Evolutionary conservation across 2,113 vertebrate species (phyloP).

Genomic region (Dryoscopus gambensis): DNA sequence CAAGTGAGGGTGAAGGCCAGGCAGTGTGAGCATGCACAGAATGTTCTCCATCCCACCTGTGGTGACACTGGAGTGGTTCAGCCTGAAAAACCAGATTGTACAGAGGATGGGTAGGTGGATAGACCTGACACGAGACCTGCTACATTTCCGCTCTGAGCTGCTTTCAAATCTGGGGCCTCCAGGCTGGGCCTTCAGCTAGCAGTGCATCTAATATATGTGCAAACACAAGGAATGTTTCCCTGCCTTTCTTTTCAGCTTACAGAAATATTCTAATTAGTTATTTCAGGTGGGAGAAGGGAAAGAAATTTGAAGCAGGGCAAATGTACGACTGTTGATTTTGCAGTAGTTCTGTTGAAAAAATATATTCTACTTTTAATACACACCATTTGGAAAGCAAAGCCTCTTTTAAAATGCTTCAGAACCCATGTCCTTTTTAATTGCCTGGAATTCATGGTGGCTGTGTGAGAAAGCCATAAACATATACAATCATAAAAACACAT

Average conservation of each 20-base stretch:
- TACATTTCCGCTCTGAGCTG: not conserved
- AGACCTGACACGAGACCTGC: not conserved
- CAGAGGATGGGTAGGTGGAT: not conserved
- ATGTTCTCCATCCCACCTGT: rapidly evolving
- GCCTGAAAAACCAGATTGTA: not conserved
- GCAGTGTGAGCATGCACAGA: not conserved
- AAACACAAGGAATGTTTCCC: not conserved
- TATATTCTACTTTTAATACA: slow-evolving; percentile 36
- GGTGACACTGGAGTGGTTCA: not conserved
- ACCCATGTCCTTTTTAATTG: slow-evolving; percentile 74
- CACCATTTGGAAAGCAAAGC: slow-evolving; percentile 56
- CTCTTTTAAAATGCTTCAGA: slow-evolving; percentile 64
- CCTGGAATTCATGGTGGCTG: slow-evolving; percentile 73
- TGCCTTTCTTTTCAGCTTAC: not conserved
- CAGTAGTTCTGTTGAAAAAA: slow-evolving; percentile 25
- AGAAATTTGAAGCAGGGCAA: slow-evolving; percentile 2
- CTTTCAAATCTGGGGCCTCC: not conserved
- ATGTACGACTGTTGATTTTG: slow-evolving; percentile 6
- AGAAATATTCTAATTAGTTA: slow-evolving; percentile 4
- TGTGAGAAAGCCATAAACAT: slow-evolving; percentile 73
- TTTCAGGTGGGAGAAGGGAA: not conserved
- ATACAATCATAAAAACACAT: slow-evolving; percentile 77
- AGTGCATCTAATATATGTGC: not conserved
- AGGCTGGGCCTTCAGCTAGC: not conserved
- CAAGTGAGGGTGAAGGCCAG: not conserved